Evolutionary conservation across 2,113 vertebrate genomes (phyloP).

Genomic region (Hoplias malabaricus): DNA sequence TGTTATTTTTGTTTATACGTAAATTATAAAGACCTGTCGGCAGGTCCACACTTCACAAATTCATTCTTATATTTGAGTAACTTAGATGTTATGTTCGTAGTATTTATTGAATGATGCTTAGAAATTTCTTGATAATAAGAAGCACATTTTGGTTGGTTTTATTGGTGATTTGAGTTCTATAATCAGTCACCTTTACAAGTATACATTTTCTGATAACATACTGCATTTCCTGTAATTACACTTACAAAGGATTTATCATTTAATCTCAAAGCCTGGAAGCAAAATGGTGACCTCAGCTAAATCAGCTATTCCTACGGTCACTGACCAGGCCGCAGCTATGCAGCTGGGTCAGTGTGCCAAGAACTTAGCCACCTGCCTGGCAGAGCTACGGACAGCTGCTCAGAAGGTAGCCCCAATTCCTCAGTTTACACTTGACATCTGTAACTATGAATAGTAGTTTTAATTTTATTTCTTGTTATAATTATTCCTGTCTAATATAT

Average conservation of each 20-base stretch:
- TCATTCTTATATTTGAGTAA: no score
- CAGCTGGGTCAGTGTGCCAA: constrained; percentile 97
- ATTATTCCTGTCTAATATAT: neutral
- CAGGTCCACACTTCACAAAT: neutral
- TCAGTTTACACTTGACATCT: neutral
- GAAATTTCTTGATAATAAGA: no score
- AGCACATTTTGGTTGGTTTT: no score
- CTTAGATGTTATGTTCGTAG: no score
- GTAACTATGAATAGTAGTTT: no score
- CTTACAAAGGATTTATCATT: constrained; percentile 19
- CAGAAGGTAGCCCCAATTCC: constrained; percentile 81
- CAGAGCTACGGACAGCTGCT: constrained; percentile 89
- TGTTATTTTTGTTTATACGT: no score
- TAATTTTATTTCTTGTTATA: neutral
- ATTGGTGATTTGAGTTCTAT: neutral
- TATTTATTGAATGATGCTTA: no score
- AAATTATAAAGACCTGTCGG: neutral
- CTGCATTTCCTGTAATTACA: neutral
- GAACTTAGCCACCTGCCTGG: constrained; percentile 94
- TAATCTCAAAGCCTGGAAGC: constrained; percentile 84
- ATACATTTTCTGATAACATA: neutral
- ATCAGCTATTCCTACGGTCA: constrained; percentile 92
- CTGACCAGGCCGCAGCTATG: constrained; percentile 96
- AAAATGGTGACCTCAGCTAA: constrained; percentile 97
- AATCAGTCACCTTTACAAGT: neutral